Base-by-base conservation (phyloP, 2,888 invertebrate genomes). In the Julus scanicus region DNA sequence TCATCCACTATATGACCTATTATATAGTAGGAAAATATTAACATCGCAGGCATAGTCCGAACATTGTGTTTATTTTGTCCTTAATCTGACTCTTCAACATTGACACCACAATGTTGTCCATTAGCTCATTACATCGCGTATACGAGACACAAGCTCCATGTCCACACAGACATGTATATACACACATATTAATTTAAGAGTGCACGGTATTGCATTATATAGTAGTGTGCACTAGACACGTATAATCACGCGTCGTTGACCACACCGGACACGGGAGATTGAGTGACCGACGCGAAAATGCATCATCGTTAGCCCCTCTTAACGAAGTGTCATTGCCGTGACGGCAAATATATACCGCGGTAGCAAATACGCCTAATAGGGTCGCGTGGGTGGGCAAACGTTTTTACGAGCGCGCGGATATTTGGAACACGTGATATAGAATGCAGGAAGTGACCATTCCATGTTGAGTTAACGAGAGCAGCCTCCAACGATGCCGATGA, bases 381-480 rank as follows among this genome's bases (percentile, higher is more conserved):
- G 29, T 71, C 71, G 11, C 71, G 29, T 71, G 71, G 29, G 71
- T 71, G 71, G 71, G 29, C 63, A 63, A 29, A 20, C 71, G 29
- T 29, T 71, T 71, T 71, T 29, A 71, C 29, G 29, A 71, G 71
- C 71, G n/a, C 9, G 20, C 20, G 63, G 20, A 5, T 71, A 71
- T 71, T 71, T 71, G 11, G 29, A 29, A 20, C n/a, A 6, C 71
- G 29, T 63, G 20, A 29, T 71, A 29, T 71, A 71, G 29, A 20
- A 71, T 71, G 71, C 29, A 63, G 63, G 63, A 63, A 63, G n/a
- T 71, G 71, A 29, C 29, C 29, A 71, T 71, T 71, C 29, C 29
- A 71, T 71, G 71, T 20, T 29, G 71, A 71, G 29, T 71, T 71
- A 71, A 29, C 71, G 71, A 71, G 71, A 29, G 71, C 71, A 71